Evolutionary conservation across 2,888 invertebrate species (phyloP).

Genomic region (Phengaris alcon): DNA sequence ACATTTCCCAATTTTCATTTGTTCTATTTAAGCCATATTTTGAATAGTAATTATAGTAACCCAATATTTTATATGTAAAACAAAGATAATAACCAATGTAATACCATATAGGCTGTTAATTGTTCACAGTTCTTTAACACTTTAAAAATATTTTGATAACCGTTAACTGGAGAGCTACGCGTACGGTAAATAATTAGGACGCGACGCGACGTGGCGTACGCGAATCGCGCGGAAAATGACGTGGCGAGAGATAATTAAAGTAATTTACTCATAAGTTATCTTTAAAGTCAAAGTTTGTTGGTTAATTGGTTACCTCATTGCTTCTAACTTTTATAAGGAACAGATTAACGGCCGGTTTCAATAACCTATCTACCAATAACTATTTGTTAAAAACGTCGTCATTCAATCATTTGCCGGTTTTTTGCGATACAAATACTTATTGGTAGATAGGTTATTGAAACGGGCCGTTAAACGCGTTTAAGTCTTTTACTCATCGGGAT

Average conservation of each 20-base stretch:
- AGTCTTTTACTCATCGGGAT: neutral
- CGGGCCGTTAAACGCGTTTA: neutral
- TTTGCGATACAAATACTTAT: too few relatives aligned
- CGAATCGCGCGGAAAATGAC: neutral
- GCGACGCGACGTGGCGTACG: neutral
- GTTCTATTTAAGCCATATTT: too few relatives aligned
- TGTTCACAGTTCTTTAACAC: slow-evolving; percentile 10
- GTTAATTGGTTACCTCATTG: neutral
- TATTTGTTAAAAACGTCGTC: too few relatives aligned
- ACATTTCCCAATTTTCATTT: too few relatives aligned
- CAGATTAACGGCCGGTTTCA: neutral
- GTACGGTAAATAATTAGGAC: neutral
- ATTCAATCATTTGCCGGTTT: too few relatives aligned
- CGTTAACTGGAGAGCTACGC: neutral
- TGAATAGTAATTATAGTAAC: too few relatives aligned
- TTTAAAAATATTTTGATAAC: slow-evolving; percentile 10
- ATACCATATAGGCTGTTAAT: neutral
- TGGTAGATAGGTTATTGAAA: too few relatives aligned
- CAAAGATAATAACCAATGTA: neutral
- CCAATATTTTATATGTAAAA: too few relatives aligned
- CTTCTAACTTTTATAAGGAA: neutral
- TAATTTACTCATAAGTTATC: neutral
- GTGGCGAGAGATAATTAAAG: neutral
- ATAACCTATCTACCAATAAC: too few relatives aligned
- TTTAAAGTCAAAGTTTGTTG: too few relatives aligned